Percentiles rank a stretch among this genome's conserved stretches.
Evolutionary conservation across 2,113 vertebrate genomes (phyloP).

Genomic region (Anser cygnoides): DNA sequence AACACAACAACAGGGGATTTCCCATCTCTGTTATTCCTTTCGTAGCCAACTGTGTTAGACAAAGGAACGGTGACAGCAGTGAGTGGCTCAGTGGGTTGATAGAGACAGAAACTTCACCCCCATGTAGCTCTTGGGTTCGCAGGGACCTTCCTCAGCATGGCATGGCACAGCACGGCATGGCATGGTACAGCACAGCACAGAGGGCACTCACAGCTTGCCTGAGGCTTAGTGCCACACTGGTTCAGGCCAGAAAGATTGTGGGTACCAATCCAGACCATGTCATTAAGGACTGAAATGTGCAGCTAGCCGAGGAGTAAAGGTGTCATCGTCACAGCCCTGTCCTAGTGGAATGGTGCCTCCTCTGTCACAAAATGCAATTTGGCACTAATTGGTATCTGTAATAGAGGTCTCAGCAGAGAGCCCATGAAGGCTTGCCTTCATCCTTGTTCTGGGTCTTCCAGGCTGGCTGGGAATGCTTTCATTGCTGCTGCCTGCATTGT

Average conservation of each 20-base stretch:
- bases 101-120: neutral
- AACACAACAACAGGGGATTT: neutral
- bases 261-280: neutral
- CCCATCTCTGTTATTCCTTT: neutral
- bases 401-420: conserved; percentile 37
- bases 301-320: neutral
- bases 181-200: neutral
- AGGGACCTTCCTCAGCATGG: rapidly evolving
- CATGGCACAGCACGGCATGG: rapidly evolving
- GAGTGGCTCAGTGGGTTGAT: rapidly evolving
- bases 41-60: rapidly evolving
- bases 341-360: conserved; percentile 34
- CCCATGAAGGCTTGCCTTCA: conserved; percentile 6
- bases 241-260: neutral
- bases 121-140: rapidly evolving
- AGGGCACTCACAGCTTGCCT: neutral
- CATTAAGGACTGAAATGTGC: neutral
- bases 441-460: conserved; percentile 34
- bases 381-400: conserved; percentile 58
- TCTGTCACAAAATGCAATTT: conserved; percentile 53
- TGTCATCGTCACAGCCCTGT: neutral
- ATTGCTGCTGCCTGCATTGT: conserved; percentile 24
- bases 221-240: rapidly evolving
- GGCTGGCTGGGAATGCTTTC: neutral
- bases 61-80: neutral